Evolutionary conservation across 2,888 invertebrate genomes (phyloP).

Genomic region (Metalampra italica): DNA sequence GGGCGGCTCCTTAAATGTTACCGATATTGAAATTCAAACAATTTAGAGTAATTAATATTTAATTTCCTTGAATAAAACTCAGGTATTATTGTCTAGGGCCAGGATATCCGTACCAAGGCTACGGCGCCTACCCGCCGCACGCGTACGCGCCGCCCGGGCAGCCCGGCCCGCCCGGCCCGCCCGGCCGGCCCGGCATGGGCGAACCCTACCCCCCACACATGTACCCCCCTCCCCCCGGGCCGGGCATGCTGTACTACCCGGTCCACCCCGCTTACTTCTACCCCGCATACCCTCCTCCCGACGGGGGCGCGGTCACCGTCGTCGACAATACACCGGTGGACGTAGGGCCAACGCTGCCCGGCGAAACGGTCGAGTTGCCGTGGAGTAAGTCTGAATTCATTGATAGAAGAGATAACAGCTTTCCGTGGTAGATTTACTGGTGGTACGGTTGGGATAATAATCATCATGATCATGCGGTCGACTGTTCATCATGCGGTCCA

Average conservation of each 20-base stretch:
- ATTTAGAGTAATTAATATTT: too few species aligned
- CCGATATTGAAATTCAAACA: too few species aligned
- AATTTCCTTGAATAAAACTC: neutral
- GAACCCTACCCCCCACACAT: slow-evolving; percentile 21
- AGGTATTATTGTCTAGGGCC: neutral
- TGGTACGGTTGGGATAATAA: neutral
- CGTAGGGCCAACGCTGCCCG: slow-evolving; percentile 58
- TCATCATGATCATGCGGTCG: neutral
- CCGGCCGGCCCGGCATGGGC: slow-evolving; percentile 25
- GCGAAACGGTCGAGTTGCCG: slow-evolving; percentile 70
- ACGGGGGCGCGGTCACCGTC: slow-evolving; percentile 33
- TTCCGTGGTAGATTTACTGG: slow-evolving; percentile 8
- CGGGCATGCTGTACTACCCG: slow-evolving; percentile 56
- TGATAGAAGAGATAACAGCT: slow-evolving; percentile 45
- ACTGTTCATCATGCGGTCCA: too few species aligned
- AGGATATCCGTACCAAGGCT: slow-evolving; percentile 54
- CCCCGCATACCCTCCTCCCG: slow-evolving; percentile 45
- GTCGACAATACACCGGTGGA: slow-evolving; percentile 45
- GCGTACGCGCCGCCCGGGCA: slow-evolving; percentile 26
- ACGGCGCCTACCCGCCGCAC: slow-evolving; percentile 49
- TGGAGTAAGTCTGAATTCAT: slow-evolving; percentile 58
- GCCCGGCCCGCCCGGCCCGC: slow-evolving; percentile 28
- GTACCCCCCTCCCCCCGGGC: slow-evolving; percentile 32
- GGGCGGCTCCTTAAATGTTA: too few species aligned
- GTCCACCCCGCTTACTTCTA: slow-evolving; percentile 68